Evolutionary conservation across 2,888 invertebrate genomes (phyloP), one percentile per base, ranked within the genome.

Genomic region (Ormyrus thymus): DNA sequence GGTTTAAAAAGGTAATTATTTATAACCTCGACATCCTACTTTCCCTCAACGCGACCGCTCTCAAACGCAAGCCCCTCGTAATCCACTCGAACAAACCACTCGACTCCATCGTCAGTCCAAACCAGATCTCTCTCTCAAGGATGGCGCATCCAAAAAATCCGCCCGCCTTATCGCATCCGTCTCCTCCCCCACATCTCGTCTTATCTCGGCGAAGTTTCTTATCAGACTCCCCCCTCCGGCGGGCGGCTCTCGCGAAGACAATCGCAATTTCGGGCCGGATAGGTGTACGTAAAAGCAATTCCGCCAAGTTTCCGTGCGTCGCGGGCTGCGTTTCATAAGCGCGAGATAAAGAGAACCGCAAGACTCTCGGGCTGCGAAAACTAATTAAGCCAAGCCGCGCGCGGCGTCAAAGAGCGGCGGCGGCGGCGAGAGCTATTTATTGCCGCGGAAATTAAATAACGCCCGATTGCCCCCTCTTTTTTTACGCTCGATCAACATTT

Each of bases 161-260:
- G 2, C 29, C 4, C 29, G 29, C 29, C 1, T 29, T 29, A 29
- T 29, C 29, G 29, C 29, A 29, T 43, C 8, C 8, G 56, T 29
- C 29, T 29, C 29, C 29, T 29, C 56, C 9, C n/a, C n/a, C 29
- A 29, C 45, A n/a, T 15, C 64, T 6, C 58, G 59, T 66, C 65
- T 75, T 75, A 66, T 68, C 68, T 59, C 61, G 43, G 29, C 74
- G 68, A 75, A 74, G 68, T 68, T 75, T 75, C 75, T 68, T 75
- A 75, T 75, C 73, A 45, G 15, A 29, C 29, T 29, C 29, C 29
- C n/a, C 29, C 29, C 29, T 1, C 45, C 6, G 29, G 56, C 59
- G 51, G n/a, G 43, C 51, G 29, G 7, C 11, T n/a, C 50, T 7
- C 8, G 70, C 70, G 50, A 71, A 76, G 64, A 76, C 76, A 76